Evolutionary conservation across 2,888 invertebrate genomes (phyloP), one percentile per base, ranked within the genome.

Genomic region (Rhyacophila evoluta): DNA sequence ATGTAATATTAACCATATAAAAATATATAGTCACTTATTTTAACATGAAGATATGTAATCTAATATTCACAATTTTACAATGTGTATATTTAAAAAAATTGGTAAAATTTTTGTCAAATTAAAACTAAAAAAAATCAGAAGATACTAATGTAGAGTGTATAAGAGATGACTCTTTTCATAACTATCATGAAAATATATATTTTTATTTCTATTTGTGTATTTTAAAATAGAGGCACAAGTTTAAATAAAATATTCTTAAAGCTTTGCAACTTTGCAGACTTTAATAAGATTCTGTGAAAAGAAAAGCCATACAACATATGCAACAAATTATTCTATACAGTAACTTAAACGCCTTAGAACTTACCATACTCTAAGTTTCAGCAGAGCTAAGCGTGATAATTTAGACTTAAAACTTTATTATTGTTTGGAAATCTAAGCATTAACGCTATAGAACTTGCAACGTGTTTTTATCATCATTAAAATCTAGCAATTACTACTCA

Each of bases 221-320:
- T 55, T 55, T 10, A 55, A 19, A 55, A 55, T 55, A 19, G 19
- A 55, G 19, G 15, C 55, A 55, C 15, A 15, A 55, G 25, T 55
- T 55, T 55, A 55, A 55, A 55, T 55, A 55, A 55, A 55, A 19
- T 55, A 19, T 25, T 55, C 12, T 55, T 19, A 55, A 55, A 55
- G 33, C 69, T 29, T 69, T 69, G 33, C 29, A 69, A 69, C 69
- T 69, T 69, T 69, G 28, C 69, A 69, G 69, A 69, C 69, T 28
- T 69, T 69, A 69, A 69, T 69, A 69, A 69, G 69, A 69, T 69
- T 29, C 69, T 15, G 29, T 69, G 69, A 69, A 69, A 69, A 28
- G 55, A 55, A 55, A 55, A 55, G 55, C 55, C 19, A 55, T 55
- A 55, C 55, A 55, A 19, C 55, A 55, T 19, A 55, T 55, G 55